Percentiles rank a stretch among this genome's conserved stretches.
Conservation (phyloP, 2,888 invertebrate species). For the Adela reaumurella region DNA sequence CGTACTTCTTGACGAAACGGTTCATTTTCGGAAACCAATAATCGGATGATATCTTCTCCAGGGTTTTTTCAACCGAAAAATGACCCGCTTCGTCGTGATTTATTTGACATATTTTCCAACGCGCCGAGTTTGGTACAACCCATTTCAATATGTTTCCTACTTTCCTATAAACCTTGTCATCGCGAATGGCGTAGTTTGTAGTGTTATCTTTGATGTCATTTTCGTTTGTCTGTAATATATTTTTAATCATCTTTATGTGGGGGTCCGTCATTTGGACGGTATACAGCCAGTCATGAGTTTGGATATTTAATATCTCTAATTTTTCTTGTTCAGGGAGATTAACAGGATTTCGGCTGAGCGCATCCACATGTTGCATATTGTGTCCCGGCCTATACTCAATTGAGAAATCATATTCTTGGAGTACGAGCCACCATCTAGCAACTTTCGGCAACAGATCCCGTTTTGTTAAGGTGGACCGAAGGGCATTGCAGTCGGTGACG, state of each 20-base stretch:
- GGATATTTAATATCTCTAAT: no score
- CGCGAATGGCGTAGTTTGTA: conserved; percentile 1
- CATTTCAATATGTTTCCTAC: conserved; percentile 3
- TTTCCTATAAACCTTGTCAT: conserved; percentile 2
- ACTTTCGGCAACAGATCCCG: conserved; percentile 18
- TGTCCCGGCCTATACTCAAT: conserved; percentile 17
- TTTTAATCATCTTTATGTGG: conserved; percentile 1
- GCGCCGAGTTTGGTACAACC: conserved; percentile 2
- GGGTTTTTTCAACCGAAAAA: neutral
- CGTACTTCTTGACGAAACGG: conserved; percentile 3
- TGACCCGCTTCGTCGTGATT: neutral
- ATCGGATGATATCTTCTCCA: neutral
- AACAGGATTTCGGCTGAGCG: conserved; percentile 15
- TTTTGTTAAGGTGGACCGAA: conserved; percentile 17
- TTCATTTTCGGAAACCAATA: conserved; percentile 6
- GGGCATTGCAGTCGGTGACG: conserved; percentile 18
- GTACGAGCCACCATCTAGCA: conserved; percentile 18
- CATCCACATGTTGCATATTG: conserved; percentile 18
- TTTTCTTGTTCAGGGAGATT: neutral
- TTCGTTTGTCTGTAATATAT: neutral
- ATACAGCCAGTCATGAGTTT: conserved; percentile 12
- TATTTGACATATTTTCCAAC: conserved; percentile 1
- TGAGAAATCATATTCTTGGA: conserved; percentile 18
- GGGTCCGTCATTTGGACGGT: conserved; percentile 11
- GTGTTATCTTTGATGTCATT: neutral